Percentiles rank a stretch among this genome's conserved stretches.
Evolutionary conservation across 2,888 invertebrate species (phyloP).

Genomic region (Ganaspis brasiliensis): DNA sequence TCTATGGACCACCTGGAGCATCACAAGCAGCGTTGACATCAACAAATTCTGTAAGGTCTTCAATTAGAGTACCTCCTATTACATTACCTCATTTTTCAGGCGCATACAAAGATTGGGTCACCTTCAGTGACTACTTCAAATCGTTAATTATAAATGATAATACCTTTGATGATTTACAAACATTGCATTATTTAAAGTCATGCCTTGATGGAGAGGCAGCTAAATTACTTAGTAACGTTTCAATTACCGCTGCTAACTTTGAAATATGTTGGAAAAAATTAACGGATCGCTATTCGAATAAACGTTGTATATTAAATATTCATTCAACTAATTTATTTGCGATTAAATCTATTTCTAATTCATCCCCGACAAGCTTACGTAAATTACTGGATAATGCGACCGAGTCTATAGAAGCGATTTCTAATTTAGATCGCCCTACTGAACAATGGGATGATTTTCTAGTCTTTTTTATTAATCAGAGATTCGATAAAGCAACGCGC

Average conservation of each 20-base stretch:
- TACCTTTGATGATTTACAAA: slow-evolving; percentile 32
- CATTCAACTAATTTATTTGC: slow-evolving; percentile 4
- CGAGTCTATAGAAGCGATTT: slow-evolving; percentile 7
- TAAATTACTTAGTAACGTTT: background rate
- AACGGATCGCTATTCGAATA: background rate
- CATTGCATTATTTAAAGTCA: slow-evolving; percentile 40
- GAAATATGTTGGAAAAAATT: background rate
- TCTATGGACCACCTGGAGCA: no score
- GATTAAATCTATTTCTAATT: slow-evolving; percentile 2
- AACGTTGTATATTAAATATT: slow-evolving; percentile 1
- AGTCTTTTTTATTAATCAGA: slow-evolving; percentile 12
- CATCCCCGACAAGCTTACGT: background rate
- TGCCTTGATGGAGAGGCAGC: slow-evolving; percentile 43
- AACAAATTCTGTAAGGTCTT: background rate
- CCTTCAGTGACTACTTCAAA: slow-evolving; percentile 33
- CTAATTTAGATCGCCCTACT: background rate
- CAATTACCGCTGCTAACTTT: slow-evolving; percentile 8
- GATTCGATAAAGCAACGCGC: slow-evolving; percentile 22
- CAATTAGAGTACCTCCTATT: background rate
- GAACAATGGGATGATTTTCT: slow-evolving; percentile 25
- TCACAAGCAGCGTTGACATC: no score
- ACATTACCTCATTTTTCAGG: slow-evolving; percentile 23
- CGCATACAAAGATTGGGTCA: slow-evolving; percentile 7
- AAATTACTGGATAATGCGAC: slow-evolving; percentile 16
- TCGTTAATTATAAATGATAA: slow-evolving; percentile 42